These are phyloP conservation scores for Cnemophilus loriae DNA, from an alignment of 2,113 vertebrate genomes.

Conservation along the genomic window DNA sequence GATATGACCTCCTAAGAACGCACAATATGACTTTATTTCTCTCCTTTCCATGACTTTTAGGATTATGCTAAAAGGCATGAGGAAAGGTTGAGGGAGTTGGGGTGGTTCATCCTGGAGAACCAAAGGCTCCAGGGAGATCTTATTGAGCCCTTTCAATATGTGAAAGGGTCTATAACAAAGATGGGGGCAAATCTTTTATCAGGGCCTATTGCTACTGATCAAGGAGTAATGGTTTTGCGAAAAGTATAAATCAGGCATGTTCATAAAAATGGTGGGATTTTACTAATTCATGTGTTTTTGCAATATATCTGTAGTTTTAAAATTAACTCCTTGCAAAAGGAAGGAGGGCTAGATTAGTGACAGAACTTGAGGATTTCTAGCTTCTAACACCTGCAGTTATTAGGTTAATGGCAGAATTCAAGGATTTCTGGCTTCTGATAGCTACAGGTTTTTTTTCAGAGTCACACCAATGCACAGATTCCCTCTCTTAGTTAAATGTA, in stretches of 20 bases:
- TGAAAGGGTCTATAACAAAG: no score
- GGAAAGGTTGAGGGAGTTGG: not conserved
- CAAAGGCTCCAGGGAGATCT: not conserved
- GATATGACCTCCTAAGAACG: not conserved
- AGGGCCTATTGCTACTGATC: not conserved
- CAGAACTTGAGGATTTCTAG: not conserved
- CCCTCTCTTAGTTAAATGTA: not conserved
- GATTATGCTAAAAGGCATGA: not conserved
- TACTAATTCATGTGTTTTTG: not conserved
- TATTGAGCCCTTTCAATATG: not conserved
- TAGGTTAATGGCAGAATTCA: not conserved
- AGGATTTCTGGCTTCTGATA: not conserved
- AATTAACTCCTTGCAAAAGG: not conserved
- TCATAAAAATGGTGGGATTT: not conserved
- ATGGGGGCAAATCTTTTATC: not conserved
- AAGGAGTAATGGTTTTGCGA: not conserved
- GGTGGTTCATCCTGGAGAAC: not conserved
- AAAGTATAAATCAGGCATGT: not conserved
- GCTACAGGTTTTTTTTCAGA: not conserved
- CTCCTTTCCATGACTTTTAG: not conserved
- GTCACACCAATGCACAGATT: not conserved
- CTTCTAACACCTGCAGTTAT: not conserved
- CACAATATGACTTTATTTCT: not conserved
- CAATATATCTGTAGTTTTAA: not conserved
- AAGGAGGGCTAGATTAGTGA: fast-evolving